Evolutionary conservation across 2,797 vertebrate genomes (phyloP).

Genomic region (Premnoplex brunnescens): DNA sequence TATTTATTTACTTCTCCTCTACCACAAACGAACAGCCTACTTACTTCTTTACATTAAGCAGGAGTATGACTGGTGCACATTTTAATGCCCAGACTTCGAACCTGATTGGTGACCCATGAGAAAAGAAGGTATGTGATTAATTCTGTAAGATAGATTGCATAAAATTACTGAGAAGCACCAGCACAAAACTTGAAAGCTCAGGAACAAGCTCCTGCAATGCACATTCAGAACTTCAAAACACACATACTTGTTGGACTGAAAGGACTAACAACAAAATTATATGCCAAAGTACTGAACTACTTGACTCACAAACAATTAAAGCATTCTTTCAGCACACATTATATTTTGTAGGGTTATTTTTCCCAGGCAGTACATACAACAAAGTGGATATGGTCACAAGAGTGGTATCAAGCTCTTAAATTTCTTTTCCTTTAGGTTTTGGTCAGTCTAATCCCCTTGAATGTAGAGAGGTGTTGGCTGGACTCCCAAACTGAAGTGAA

Average conservation of each 20-base stretch:
- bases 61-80: background rate
- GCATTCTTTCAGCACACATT: background rate
- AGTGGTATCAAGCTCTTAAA: background rate
- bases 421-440: background rate
- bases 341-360: background rate
- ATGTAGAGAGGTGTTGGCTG: background rate
- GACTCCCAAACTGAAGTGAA: background rate
- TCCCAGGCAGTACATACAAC: background rate
- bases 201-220: slow-evolving; percentile 8
- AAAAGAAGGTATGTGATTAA: slow-evolving; percentile 1
- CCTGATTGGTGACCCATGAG: background rate
- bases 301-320: slow-evolving; percentile 56
- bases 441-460: background rate
- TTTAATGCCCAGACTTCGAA: background rate
- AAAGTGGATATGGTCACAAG: background rate
- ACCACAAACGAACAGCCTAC: background rate
- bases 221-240: slow-evolving; percentile 43
- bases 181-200: slow-evolving; percentile 34
- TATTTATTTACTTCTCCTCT: background rate
- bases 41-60: background rate
- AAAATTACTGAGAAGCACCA: background rate
- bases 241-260: background rate
- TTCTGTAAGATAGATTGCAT: background rate
- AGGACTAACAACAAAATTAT: slow-evolving; percentile 42
- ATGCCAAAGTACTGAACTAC: background rate